Base-by-base conservation (phyloP, 1,140 invertebrate genomes). In the Cydia amplana region DNA sequence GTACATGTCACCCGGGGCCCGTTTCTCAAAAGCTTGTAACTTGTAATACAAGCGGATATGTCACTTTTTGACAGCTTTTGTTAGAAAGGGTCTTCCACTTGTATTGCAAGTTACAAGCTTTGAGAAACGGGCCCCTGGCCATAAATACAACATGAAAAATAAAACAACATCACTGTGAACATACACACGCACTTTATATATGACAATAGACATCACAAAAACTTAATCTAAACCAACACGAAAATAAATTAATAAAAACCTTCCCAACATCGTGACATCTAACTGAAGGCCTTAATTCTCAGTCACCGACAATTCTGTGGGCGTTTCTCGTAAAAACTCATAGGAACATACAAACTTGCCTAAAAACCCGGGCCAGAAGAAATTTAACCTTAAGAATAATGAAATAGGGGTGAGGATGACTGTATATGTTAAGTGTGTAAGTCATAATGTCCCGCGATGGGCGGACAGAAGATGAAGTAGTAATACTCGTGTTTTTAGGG, bases 201-300 rank as follows among this genome's bases (percentile, higher is more conserved):
- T 51, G 49, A 18, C n/a, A 51, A n/a, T 18, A 18, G n/a, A 51
- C 49, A 40, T 9, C 36, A 51, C n/a, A 60, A 60, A 60, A 60
- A 60, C 55, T 10, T n/a, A 60, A 60, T 60, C 10, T 60, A 23
- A 60, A 60, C 55, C 55, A 60, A 60, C 55, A 60, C 7, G 12
- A 60, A 55, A 60, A 60, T 60, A 78, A 75, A 82, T 79, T 85
- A 82, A 87, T 87, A 83, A 82, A 73, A 75, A 81, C 80, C 64
- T 86, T 86, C 83, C 81, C 80, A 78, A 70, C 75, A 77, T 75
- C 80, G 80, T 83, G 86, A 87, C 86, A 87, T 85, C 79, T 83
- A 85, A 83, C 76, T 82, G 55, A 81, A 87, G 78, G 81, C 80
- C 67, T 79, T 84, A 85, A 86, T 87, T 86, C 28, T 7, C 64